A percentile compares a stretch with the other conserved stretches of the same genome.
These are phyloP conservation scores for Acanthurus lineatus DNA, from an alignment of 2,797 vertebrate species.

Conservation along the genomic window DNA sequence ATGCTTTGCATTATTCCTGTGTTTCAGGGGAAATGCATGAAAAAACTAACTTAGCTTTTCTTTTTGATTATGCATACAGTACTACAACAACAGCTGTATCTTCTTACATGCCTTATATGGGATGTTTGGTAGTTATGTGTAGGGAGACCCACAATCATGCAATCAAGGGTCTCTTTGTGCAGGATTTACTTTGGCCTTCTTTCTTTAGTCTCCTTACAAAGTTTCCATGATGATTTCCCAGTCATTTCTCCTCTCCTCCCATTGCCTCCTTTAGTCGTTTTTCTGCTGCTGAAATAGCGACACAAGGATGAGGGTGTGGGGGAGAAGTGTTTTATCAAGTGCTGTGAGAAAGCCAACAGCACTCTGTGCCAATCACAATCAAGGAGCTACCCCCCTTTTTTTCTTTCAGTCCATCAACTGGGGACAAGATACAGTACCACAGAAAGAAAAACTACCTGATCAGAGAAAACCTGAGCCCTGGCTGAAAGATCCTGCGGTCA, in stretches of 20 bases:
- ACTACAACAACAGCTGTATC: neutral
- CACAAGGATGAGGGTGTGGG: constrained; percentile 66
- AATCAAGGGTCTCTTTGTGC: constrained; percentile 8
- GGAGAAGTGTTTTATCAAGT: constrained; percentile 71
- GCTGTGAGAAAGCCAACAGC: constrained; percentile 58
- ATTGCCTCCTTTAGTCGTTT: constrained; percentile 46
- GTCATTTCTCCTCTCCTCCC: constrained; percentile 49
- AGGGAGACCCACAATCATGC: neutral
- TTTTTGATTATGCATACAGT: constrained; percentile 43
- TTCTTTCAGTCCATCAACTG: constrained; percentile 31
- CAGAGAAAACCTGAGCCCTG: constrained; percentile 15
- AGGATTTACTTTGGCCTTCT: constrained; percentile 41
- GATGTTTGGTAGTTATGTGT: neutral
- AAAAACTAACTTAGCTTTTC: constrained; percentile 24
- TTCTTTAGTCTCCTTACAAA: constrained; percentile 48
- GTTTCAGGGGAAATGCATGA: constrained; percentile 21
- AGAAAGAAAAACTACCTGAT: constrained; percentile 29
- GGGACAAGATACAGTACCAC: constrained; percentile 15
- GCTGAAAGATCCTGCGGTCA: neutral
- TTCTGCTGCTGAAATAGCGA: constrained; percentile 64
- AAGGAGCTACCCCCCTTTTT: constrained; percentile 7
- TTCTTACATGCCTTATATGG: neutral
- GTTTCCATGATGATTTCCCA: constrained; percentile 64
- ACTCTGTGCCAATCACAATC: constrained; percentile 67
- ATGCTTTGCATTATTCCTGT: constrained; percentile 35